These are phyloP conservation scores for Batillaria attramentaria DNA, from an alignment of 1,140 invertebrate species.

Conservation along the genomic window DNA sequence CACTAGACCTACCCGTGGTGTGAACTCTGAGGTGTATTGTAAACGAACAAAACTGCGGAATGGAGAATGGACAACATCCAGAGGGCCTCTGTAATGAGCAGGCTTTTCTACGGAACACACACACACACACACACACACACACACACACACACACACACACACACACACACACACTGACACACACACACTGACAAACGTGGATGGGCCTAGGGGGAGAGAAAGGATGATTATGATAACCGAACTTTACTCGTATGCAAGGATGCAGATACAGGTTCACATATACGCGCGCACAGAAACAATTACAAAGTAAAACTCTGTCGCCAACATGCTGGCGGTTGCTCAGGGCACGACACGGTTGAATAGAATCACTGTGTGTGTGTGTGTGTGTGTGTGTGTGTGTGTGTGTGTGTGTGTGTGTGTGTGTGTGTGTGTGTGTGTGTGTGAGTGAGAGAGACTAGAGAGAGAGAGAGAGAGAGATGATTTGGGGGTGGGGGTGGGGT, in stretches of 20 bases:
- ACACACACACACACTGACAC: conserved; percentile 13
- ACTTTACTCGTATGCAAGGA: background rate
- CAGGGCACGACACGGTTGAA: no score
- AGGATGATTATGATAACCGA: background rate
- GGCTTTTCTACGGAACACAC: no score
- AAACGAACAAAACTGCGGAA: no score
- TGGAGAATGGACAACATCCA: no score
- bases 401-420: conserved; percentile 15
- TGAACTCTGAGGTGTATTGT: no score
- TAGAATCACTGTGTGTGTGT: background rate
- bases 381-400: conserved; percentile 18
- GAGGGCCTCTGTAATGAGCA: no score
- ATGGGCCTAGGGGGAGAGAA: background rate
- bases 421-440: conserved; percentile 19
- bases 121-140: conserved; percentile 8
- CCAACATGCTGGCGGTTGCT: no score
- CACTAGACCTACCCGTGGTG: no score
- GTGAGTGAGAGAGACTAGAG: background rate
- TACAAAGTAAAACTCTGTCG: no score
- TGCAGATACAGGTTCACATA: background rate
- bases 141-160: conserved; percentile 14
- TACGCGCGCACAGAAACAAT: no score
- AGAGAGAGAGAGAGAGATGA: background rate
- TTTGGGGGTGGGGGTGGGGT: background rate
- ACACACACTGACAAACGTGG: background rate